Percentiles rank a stretch among this genome's conserved stretches.
phyloP scores from a whole-genome alignment of 2,113 vertebrate species.

The Cromileptes altivelis region DNA sequence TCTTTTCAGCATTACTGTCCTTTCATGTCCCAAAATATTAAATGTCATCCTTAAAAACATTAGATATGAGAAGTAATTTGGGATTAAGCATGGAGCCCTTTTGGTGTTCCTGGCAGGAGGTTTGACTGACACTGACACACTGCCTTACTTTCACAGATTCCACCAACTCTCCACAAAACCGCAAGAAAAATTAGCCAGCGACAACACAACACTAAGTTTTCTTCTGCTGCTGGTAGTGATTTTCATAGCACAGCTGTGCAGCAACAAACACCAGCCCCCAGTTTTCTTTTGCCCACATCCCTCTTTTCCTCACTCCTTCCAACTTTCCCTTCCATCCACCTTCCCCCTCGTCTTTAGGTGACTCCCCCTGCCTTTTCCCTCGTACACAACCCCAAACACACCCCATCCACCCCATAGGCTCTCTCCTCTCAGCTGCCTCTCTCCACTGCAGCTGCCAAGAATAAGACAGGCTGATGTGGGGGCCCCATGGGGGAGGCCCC shows the following conservation, averaged over 20 bases:
- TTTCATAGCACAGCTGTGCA: conserved; percentile 62
- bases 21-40: conserved; percentile 2
- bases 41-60: neutral
- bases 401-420: conserved; percentile 51
- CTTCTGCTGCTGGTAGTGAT: conserved; percentile 53
- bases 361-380: conserved; percentile 46
- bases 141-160: conserved; percentile 54
- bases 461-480: conserved; percentile 81
- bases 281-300: conserved; percentile 54
- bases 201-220: conserved; percentile 22
- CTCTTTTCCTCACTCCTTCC: conserved; percentile 38
- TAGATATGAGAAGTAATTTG: neutral
- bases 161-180: conserved; percentile 30
- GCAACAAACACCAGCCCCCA: conserved; percentile 66
- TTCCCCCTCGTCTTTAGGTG: conserved; percentile 6
- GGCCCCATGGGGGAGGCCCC: conserved; percentile 72
- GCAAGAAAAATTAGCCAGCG: conserved; percentile 47
- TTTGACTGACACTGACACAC: conserved; percentile 49
- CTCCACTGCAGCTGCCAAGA: conserved; percentile 84
- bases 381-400: conserved; percentile 58
- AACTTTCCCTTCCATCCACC: conserved; percentile 45
- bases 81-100: neutral
- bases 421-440: conserved; percentile 53
- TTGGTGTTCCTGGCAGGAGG: conserved; percentile 9
- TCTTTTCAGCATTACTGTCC: neutral